Base-by-base conservation (phyloP, 2,888 invertebrate species). In the Papilio protenor region DNA sequence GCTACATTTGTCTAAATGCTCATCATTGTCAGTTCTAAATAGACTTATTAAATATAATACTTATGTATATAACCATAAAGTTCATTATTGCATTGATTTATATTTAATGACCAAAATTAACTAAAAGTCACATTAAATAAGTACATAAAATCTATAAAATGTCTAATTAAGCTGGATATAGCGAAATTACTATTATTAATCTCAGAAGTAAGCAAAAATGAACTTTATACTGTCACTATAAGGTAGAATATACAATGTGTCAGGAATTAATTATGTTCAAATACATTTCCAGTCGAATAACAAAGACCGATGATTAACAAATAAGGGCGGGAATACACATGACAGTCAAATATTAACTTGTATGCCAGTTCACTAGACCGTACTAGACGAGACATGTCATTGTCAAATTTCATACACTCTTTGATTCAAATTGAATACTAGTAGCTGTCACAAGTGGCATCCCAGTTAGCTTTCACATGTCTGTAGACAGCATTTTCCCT, bases 1-100 rank as follows among this genome's bases (percentile, higher is more conserved):
- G 61, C 18, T 66, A 66, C 40, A 40, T 6, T 18, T n/a, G 10
- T 64, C n/a, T 40, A 64, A 64, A 64, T 64, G 64, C 64, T 27
- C 61, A 61, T 33, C 12, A 59, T 59, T 61, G 61, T 61, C 61
- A n/a, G 14, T 61, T 27, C 16, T 61, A 27, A 3, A 59, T 59
- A 59, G 33, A 5, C 16, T 33, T 40, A 11, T 66, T 61, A 40
- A 66, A 66, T 66, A 66, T 66, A 66, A 66, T 2, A 40, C 66
- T 40, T 66, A 66, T 18, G 0, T 0, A n/a, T 40, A 33, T 11
- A 66, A 3, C 18, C n/a, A 33, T 66, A 66, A 66, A 66, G 66
- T 66, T 40, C 66, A 66, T 10, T 66, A 66, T 66, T 66, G 66
- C 40, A 66, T 66, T 66, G 66, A 33, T 66, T 33, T 33, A 40